Evolutionary conservation across 2,113 vertebrate genomes (phyloP), one percentile per base, ranked within the genome.

Genomic region (Chunga burmeisteri): DNA sequence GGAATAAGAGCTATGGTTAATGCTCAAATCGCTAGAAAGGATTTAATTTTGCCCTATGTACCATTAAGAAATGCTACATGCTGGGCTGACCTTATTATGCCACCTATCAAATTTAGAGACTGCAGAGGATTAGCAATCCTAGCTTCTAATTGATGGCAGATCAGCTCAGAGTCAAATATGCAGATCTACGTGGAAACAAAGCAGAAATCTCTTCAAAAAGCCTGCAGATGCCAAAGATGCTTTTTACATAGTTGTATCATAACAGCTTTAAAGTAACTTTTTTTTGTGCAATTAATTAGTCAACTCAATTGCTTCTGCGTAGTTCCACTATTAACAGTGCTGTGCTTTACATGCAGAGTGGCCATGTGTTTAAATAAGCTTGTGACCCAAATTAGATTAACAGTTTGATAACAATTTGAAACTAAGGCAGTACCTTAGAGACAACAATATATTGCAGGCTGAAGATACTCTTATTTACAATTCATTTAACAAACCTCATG

Each of bases 401-500:
- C 91, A 95, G 89, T 97, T 97, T 94, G 93, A 96, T 95, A 97
- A 96, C 93, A 92, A 88, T 86, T 96, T 84, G 80, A 94, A 97
- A 96, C 93, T 91, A 96, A 96, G 93, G 93, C 94, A 95, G 93
- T 95, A 95, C 92, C 92, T 97, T 94, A 95, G 88, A 96, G 84
- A 93, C 88, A 96, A 94, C 90, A 96, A 92, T 80, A 96, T 68
- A 96, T 90, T 93, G 96, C 94, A 95, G 96, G 94, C 94, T 96
- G 96, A 96, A 96, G 94, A 97, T 95, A 97, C 56, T 96, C 93
- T 97, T 96, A 97, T 97, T 96, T 97, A 96, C 88, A 97, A 90
- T 81, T 93, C 90, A 97, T 96, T 94, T 96, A 96, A 98, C 98
- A 97, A 97, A 99, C 99, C 99, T 99, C 99, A 74, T 99, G 98